Percentiles rank a stretch among this genome's conserved stretches.
Evolutionary conservation across 2,888 invertebrate genomes (phyloP).

Genomic region (Dusona sp.): DNA sequence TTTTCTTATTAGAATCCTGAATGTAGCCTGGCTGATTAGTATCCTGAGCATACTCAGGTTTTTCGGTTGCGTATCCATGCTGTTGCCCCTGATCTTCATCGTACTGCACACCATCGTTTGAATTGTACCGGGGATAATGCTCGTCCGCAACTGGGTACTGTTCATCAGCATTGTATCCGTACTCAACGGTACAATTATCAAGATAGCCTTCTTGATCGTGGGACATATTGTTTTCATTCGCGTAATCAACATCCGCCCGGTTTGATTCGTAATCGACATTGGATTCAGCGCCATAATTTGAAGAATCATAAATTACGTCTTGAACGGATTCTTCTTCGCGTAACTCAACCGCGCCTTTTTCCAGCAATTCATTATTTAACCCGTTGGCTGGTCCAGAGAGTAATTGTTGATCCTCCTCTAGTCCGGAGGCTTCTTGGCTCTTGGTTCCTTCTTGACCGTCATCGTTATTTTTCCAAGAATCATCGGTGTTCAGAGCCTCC

Average conservation of each 20-base stretch:
- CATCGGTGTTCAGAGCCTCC: background rate
- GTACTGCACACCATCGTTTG: slow-evolving; percentile 52
- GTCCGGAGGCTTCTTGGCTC: background rate
- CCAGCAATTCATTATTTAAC: background rate
- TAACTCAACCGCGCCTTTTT: background rate
- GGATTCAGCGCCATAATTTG: slow-evolving; percentile 35
- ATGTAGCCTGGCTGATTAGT: slow-evolving; percentile 36
- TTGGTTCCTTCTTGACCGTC: background rate
- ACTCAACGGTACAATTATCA: slow-evolving; percentile 64
- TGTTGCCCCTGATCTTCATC: slow-evolving; percentile 42
- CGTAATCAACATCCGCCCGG: slow-evolving; percentile 33
- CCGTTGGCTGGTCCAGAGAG: background rate
- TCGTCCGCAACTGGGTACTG: slow-evolving; percentile 55
- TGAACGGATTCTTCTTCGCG: background rate
- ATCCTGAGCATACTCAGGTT: slow-evolving; percentile 53
- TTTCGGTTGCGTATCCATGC: slow-evolving; percentile 41
- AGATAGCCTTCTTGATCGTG: slow-evolving; percentile 37
- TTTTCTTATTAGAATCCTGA: slow-evolving; percentile 12
- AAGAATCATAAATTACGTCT: slow-evolving; percentile 20
- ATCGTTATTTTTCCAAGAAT: slow-evolving; percentile 12
- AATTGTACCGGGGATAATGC: slow-evolving; percentile 43
- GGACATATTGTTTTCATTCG: slow-evolving; percentile 12
- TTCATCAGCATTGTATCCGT: slow-evolving; percentile 61
- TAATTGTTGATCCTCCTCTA: background rate
- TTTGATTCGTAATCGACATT: slow-evolving; percentile 32